Evolutionary conservation across 1,140 invertebrate species (phyloP).

Genomic region (Bombus polaris): DNA sequence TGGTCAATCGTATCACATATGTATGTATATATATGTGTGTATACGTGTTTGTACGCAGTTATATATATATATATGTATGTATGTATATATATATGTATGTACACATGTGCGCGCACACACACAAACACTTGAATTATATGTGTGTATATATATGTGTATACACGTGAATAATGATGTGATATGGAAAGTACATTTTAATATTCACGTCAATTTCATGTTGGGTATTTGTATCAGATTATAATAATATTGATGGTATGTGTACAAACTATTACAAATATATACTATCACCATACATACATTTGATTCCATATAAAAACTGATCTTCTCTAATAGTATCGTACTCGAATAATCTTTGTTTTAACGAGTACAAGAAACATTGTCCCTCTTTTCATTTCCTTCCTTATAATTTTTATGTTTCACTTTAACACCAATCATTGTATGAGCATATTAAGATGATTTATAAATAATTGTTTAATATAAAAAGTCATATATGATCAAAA

Average conservation of each 20-base stretch:
- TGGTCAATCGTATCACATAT: slow-evolving; percentile 20
- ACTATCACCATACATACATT: slow-evolving; percentile 55
- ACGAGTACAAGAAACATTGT: slow-evolving; percentile 68
- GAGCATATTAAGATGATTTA: slow-evolving; percentile 51
- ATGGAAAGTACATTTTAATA: slow-evolving; percentile 69
- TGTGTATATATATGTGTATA: slow-evolving; percentile 43
- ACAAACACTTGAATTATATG: slow-evolving; percentile 9
- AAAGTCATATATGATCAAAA: slow-evolving; percentile 15
- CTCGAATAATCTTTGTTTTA: slow-evolving; percentile 53
- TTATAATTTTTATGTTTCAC: slow-evolving; percentile 56
- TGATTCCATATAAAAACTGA: slow-evolving; percentile 42
- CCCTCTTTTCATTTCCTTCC: slow-evolving; percentile 58
- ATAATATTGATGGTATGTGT: slow-evolving; percentile 71
- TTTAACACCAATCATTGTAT: slow-evolving; percentile 61
- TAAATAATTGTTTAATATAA: slow-evolving; percentile 61
- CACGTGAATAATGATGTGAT: slow-evolving; percentile 66
- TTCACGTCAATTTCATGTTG: slow-evolving; percentile 69
- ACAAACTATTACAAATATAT: slow-evolving; percentile 71
- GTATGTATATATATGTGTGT: background rate
- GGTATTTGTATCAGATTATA: slow-evolving; percentile 69
- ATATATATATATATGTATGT: background rate
- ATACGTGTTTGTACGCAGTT: no score
- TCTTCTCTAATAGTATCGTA: slow-evolving; percentile 53
- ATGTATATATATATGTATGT: background rate
- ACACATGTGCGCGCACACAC: background rate